Base-by-base conservation (phyloP, 92 coral and sea anemone genomes). In the Montipora capitata region DNA sequence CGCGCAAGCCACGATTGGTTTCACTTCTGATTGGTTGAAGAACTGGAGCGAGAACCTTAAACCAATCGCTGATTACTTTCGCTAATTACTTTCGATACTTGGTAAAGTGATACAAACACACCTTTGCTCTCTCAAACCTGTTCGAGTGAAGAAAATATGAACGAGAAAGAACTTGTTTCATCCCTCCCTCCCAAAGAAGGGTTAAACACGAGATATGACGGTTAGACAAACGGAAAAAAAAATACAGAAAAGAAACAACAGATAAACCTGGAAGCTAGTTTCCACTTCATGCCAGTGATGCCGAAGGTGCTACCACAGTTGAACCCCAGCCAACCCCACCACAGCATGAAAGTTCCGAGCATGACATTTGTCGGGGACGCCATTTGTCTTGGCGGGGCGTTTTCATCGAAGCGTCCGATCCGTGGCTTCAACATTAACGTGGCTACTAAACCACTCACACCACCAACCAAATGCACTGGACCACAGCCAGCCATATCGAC, bases 301-400 rank as follows among this genome's bases (percentile, higher is more conserved):
- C 99, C 99, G 88, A 96, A 96, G 7, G 99, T 96, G 78, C 99
- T 96, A 15, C 99, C 99, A 75, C 99, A 96, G 86, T 95, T 96
- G 74, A 96, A 96, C 0, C 99, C 99, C n/a, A 96, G 92, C 99
- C 99, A 96, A 4, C 99, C 99, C 99, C 99, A 96, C 99, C 99
- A 96, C 41, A 96, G 20, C 99, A 96, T 96, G 65, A 96, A 96
- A 2, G 99, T 96, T 7, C 99, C 99, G 27, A 96, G 90, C 40
- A 96, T 77, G 7, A 96, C 99, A 67, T 93, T 96, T 51, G 99
- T 95, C 10, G 99, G 99, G 2, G 99, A 96, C 10, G 99, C 99
- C 99, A 96, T 95, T 9, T 86, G 91, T 20, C 72, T 79, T 3
- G 90, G 86, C 0, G 90, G 93, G 16, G 73, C 52, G 27, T 80